Evolutionary conservation across 2,888 invertebrate genomes (phyloP).

Genomic region (Hirtodrosophila duncani): DNA sequence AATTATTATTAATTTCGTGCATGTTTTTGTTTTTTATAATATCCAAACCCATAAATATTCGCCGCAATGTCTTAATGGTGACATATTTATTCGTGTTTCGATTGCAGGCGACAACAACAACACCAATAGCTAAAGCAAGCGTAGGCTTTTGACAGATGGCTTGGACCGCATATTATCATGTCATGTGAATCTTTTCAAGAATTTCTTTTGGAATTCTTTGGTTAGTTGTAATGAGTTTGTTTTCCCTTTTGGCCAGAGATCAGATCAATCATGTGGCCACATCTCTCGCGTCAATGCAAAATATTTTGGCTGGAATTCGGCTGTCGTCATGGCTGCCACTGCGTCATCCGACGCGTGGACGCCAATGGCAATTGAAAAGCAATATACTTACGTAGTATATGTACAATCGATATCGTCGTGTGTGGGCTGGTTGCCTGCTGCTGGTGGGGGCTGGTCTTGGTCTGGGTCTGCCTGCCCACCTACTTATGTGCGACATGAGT

Average conservation of each 20-base stretch:
- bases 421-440: constrained; percentile 3
- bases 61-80: constrained; percentile 50
- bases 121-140: constrained; percentile 11
- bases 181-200: constrained; percentile 6
- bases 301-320: constrained; percentile 53
- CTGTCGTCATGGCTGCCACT: constrained; percentile 62
- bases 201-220: not conserved
- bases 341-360: constrained; percentile 64
- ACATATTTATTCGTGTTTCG: constrained; percentile 51
- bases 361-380: constrained; percentile 40
- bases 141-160: constrained; percentile 16
- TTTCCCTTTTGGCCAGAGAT: constrained; percentile 23
- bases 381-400: not conserved
- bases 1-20: constrained; percentile 57
- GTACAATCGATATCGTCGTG: constrained; percentile 18
- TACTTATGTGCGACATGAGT: constrained; percentile 6
- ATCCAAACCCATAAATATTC: constrained; percentile 47
- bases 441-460: constrained; percentile 1
- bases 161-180: not conserved
- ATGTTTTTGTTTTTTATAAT: constrained; percentile 22
- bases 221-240: constrained; percentile 1
- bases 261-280: constrained; percentile 49
- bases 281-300: constrained; percentile 58
- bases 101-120: constrained; percentile 34
- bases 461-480: not conserved